Evolutionary conservation across 2,888 invertebrate genomes (phyloP).

Genomic region (Atrina japonica): DNA sequence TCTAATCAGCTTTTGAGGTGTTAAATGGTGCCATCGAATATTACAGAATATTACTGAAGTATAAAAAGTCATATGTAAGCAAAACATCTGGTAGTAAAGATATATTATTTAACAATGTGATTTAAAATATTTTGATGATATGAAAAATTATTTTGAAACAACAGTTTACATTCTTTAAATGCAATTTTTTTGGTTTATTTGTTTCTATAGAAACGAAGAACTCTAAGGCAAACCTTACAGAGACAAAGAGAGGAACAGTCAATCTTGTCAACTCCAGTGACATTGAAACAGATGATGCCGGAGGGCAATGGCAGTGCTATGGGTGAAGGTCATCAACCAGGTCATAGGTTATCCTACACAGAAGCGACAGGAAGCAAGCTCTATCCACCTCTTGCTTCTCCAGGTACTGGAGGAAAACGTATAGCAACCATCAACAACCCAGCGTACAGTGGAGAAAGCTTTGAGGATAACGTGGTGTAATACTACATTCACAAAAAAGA

Average conservation of each 20-base stretch:
- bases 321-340: constrained; percentile 41
- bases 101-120: no score
- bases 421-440: constrained; percentile 61
- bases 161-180: no score
- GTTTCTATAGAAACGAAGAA: constrained; percentile 90
- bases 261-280: constrained; percentile 18
- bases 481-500: no score
- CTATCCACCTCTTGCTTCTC: constrained; percentile 47
- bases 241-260: constrained; percentile 69
- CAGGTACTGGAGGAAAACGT: constrained; percentile 45
- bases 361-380: constrained; percentile 61
- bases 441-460: constrained; percentile 46
- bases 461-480: constrained; percentile 40
- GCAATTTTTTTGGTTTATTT: constrained; percentile 7
- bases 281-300: constrained; percentile 22
- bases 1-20: no score
- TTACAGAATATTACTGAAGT: no score
- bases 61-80: no score
- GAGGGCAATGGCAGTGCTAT: constrained; percentile 26
- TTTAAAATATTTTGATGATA: no score
- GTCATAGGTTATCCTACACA: constrained; percentile 56
- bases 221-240: constrained; percentile 88
- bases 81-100: no score
- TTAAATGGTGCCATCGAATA: no score
- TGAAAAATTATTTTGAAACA: no score